phyloP scores from a whole-genome alignment of 2,797 vertebrate genomes.

The Naso thynnoides region DNA sequence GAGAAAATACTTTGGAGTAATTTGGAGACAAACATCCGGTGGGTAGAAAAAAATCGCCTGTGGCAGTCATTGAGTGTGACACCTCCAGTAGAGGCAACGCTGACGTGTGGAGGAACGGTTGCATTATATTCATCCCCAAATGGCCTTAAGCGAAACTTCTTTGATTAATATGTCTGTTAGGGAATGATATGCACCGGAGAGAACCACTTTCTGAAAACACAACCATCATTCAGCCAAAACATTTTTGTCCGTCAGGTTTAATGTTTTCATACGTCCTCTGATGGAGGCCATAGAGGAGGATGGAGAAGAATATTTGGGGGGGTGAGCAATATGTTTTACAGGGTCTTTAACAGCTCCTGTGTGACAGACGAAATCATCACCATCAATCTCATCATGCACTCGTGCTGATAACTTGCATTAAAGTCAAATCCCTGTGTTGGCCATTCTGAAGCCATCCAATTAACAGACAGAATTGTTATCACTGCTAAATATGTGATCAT shows the following conservation, averaged over 20 bases:
- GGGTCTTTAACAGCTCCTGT: slow-evolving; percentile 43
- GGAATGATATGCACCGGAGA: slow-evolving; percentile 59
- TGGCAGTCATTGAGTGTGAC: slow-evolving; percentile 57
- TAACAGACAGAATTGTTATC: slow-evolving; percentile 21
- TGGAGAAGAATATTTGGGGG: slow-evolving; percentile 44
- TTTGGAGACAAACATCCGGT: slow-evolving; percentile 55
- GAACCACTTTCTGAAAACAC: slow-evolving; percentile 63
- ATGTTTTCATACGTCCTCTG: slow-evolving; percentile 60
- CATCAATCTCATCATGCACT: slow-evolving; percentile 54
- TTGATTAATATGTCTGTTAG: slow-evolving; percentile 77
- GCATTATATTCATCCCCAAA: slow-evolving; percentile 70
- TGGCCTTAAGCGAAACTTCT: slow-evolving; percentile 67
- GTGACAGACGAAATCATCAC: slow-evolving; percentile 58
- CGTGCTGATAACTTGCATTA: slow-evolving; percentile 42
- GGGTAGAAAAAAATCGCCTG: slow-evolving; percentile 56
- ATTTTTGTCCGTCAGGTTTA: slow-evolving; percentile 68
- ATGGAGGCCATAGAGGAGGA: slow-evolving; percentile 54
- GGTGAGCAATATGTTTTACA: slow-evolving; percentile 53
- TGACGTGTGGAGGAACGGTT: slow-evolving; percentile 55
- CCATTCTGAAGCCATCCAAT: slow-evolving; percentile 35
- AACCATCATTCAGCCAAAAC: slow-evolving; percentile 59
- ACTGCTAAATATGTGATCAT: slow-evolving; percentile 7
- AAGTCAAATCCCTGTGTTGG: slow-evolving; percentile 34
- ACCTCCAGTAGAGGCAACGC: slow-evolving; percentile 53
- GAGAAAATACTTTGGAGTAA: slow-evolving; percentile 54